A percentile compares a stretch with the other conserved stretches of the same genome.
Evolutionary conservation across 2,113 vertebrate genomes (phyloP).

Genomic region (Burhinus oedicnemus): DNA sequence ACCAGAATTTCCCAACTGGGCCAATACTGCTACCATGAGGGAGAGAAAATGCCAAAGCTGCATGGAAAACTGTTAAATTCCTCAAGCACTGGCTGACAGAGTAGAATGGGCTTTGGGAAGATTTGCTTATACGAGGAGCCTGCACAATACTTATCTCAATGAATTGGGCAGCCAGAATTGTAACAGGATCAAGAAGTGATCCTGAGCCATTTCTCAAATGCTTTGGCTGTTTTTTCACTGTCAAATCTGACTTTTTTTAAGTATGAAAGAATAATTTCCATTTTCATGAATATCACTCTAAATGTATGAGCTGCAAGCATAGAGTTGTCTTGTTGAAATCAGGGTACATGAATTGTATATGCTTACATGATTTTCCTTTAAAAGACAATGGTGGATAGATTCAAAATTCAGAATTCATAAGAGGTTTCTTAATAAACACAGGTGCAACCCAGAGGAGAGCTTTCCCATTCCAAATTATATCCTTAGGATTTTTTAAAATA

Average conservation of each 20-base stretch:
- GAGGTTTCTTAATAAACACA: neutral
- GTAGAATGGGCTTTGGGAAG: neutral
- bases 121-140: neutral
- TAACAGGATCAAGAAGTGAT: slow-evolving; percentile 8
- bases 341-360: neutral
- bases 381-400: neutral
- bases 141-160: neutral
- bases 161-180: neutral
- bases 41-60: neutral
- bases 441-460: neutral
- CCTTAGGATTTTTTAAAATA: neutral
- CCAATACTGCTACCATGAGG: neutral
- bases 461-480: neutral
- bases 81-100: neutral
- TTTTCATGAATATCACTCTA: neutral
- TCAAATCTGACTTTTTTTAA: neutral
- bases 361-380: neutral
- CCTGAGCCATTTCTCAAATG: neutral
- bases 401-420: neutral
- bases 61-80: neutral
- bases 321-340: neutral
- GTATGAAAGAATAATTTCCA: neutral
- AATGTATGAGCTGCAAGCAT: neutral
- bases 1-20: neutral
- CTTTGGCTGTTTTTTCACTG: neutral